phyloP scores from a whole-genome alignment of 2,113 vertebrate species.

The Myotis davidii region DNA sequence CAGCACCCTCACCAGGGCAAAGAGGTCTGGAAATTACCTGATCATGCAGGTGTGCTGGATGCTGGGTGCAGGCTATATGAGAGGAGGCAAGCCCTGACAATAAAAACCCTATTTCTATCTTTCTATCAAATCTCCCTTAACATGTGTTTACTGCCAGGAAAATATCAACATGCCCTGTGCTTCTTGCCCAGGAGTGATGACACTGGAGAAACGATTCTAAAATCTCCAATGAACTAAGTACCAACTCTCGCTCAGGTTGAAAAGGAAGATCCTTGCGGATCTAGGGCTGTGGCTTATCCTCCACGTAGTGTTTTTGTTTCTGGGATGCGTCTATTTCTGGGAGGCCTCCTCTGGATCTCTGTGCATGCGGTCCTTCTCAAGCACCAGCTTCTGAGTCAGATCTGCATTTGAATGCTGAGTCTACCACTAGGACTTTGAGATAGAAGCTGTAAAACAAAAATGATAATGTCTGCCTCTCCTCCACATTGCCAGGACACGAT shows the following conservation, averaged over 20 bases:
- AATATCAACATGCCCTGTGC: background rate
- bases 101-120: background rate
- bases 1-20: background rate
- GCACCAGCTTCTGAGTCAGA: background rate
- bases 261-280: background rate
- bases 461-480: background rate
- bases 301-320: background rate
- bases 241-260: fast-evolving
- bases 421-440: background rate
- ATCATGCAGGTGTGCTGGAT: background rate
- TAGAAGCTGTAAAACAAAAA: background rate
- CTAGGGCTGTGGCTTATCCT: background rate
- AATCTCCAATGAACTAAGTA: background rate
- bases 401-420: conserved; percentile 21
- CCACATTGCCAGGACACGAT: background rate
- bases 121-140: background rate
- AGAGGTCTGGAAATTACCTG: background rate
- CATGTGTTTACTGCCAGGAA: background rate
- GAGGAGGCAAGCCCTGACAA: background rate
- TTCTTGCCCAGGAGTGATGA: background rate
- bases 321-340: background rate
- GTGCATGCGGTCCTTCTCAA: background rate
- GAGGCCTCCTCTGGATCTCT: background rate
- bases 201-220: background rate
- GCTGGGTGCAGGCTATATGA: background rate